Base-by-base conservation (phyloP, 2,888 invertebrate species). In the Callinectes sapidus region DNA sequence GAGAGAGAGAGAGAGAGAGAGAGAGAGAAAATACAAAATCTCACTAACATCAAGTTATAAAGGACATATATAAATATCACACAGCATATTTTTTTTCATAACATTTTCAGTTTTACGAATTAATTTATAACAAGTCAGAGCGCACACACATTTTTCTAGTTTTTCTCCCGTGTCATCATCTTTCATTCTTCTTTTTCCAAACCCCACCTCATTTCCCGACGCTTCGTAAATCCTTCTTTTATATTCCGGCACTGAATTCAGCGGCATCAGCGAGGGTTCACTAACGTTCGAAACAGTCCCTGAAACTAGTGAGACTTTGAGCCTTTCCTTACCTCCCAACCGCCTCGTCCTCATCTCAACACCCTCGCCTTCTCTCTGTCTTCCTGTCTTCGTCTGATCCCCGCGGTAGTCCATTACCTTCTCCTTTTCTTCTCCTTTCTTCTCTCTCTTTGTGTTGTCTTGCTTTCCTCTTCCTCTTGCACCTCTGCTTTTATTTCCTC, bases 341-440 rank as follows among this genome's bases (percentile, higher is more conserved):
- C 2, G 18, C 48, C 48, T 14, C 13, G 14, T 87, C 87, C 54
- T 48, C 87, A 28, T 87, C 42, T 35, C 81, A 32, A 16, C 81
- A 32, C 81, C 35, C 35, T 81, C 81, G 81, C 13, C 81, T 81
- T 35, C 16, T 35, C 81, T 35, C 81, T 81, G 35, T 81, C 81
- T 81, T 81, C 81, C 35, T 81, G 81, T 81, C 71, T 1, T 32
- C 28, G 28, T 32, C 71, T 77, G 71, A 77, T 77, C 35, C 81
- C 81, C 35, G 35, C 35, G 81, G 18, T 18, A 81, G 81, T 54
- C 54, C 87, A 48, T 54, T 87, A 87, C n/a, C 87, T 87, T 14
- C 48, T 87, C 87, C 35, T 35, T 81, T 81, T 81, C 81, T 81
- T 35, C 28, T 35, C 71, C 10, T 71, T 71, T 28, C 71, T 71